phyloP scores from a whole-genome alignment of 2,113 vertebrate genomes.

The Lates calcarifer region DNA sequence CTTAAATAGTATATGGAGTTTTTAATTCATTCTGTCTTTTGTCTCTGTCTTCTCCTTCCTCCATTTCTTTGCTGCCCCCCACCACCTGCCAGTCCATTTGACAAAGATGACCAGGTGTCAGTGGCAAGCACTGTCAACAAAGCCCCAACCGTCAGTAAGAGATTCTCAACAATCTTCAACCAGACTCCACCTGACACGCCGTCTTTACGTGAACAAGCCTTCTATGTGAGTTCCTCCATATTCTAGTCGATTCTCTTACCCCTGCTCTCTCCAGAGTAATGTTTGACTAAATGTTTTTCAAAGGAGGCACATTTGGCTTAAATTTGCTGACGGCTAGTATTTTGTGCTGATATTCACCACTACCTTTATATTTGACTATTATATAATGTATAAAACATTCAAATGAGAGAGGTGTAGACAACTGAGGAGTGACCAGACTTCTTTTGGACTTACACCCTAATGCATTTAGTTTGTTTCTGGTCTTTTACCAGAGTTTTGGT shows the following conservation, averaged over 20 bases:
- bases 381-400: not conserved
- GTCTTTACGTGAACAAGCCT: slow-evolving; percentile 93
- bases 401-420: not conserved
- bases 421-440: not conserved
- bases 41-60: not conserved
- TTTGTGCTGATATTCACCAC: not conserved
- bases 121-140: slow-evolving; percentile 91
- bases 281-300: not conserved
- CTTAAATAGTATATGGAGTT: not conserved
- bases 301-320: not conserved
- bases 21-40: not conserved
- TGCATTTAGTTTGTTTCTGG: no score
- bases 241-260: not conserved
- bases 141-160: slow-evolving; percentile 91
- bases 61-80: no score
- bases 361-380: no score
- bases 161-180: slow-evolving; percentile 93
- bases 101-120: slow-evolving; percentile 93
- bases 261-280: not conserved
- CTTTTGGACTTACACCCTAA: not conserved
- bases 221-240: slow-evolving; percentile 88
- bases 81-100: slow-evolving; percentile 89
- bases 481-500: no score
- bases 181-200: slow-evolving; percentile 95
- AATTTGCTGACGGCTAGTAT: not conserved